Evolutionary conservation across 2,888 invertebrate genomes (phyloP).

Genomic region (Siphlonurus alternatus): DNA sequence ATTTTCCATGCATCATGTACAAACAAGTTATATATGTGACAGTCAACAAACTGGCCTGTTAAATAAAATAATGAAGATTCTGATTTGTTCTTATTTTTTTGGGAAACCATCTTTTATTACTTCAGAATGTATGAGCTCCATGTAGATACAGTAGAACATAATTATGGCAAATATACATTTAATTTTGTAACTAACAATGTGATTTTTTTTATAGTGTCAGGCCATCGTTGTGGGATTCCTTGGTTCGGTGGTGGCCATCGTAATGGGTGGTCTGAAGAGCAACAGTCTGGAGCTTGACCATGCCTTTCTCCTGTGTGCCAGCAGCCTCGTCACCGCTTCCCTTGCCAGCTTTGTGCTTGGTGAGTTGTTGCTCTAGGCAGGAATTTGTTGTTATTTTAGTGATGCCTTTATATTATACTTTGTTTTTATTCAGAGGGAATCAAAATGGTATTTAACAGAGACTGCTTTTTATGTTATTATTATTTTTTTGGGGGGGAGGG

Average conservation of each 20-base stretch:
- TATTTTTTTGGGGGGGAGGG: neutral
- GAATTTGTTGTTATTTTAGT: neutral
- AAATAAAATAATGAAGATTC: no score
- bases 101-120: no score
- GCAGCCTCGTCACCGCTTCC: slow-evolving; percentile 57
- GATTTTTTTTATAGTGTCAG: slow-evolving; percentile 32
- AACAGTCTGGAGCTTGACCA: slow-evolving; percentile 45
- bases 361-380: slow-evolving; percentile 11
- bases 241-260: slow-evolving; percentile 48
- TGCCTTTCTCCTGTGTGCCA: slow-evolving; percentile 52
- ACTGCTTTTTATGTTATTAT: no score
- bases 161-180: no score
- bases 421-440: neutral
- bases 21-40: no score
- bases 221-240: slow-evolving; percentile 56
- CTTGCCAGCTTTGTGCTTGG: slow-evolving; percentile 55
- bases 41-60: no score
- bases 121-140: no score
- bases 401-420: neutral
- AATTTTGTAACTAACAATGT: neutral
- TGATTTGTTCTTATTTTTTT: no score
- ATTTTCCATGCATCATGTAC: no score
- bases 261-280: slow-evolving; percentile 46
- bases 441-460: neutral
- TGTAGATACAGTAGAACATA: no score